Evolutionary conservation across 2,888 invertebrate species (phyloP), one percentile per base, ranked within the genome.

Genomic region (Diaprepes abbreviatus): DNA sequence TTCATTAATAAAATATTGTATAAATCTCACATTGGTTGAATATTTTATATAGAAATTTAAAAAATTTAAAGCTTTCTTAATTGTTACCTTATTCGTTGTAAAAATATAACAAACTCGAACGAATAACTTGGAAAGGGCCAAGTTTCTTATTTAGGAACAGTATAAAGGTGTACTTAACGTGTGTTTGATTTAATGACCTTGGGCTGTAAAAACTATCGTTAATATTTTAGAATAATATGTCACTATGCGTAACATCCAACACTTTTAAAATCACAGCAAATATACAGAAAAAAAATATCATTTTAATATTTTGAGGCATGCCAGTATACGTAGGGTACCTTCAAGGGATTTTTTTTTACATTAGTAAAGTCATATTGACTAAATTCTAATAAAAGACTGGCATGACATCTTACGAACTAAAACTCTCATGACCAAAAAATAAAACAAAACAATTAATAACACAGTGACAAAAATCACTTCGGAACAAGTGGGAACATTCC

Each of bases 231-330:
- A 81, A 81, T 60, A 35, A 60, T 79, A 80, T 79, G 77, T 79
- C 76, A 78, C 75, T 75, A 16, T 28, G 48, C n/a, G 48, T 28
- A 50, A 80, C 79, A 79, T 79, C 80, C 79, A 81, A 81, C 81
- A 80, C 80, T 79, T 76, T 76, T 79, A 78, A 50, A 82, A 83
- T 83, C 82, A 83, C 82, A 83, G 83, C 80, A 81, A 81, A 81
- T 79, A 80, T 82, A 81, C 77, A 80, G 78, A 80, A 78, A 74
- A 77, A 78, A 78, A 78, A 74, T 75, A 78, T 75, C 24, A 50
- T 50, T 50, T 50, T 50, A 80, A 77, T 60, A 60, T 28, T 50
- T 28, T 28, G 48, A 50, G 48, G 28, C 48, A 50, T 50, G 48
- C 48, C 48, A 50, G 48, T 50, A 9, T 14, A 9, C 16, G 14